Evolutionary conservation across 2,888 invertebrate genomes (phyloP), one percentile per base, ranked within the genome.

Genomic region (Epistrophe grossulariae): DNA sequence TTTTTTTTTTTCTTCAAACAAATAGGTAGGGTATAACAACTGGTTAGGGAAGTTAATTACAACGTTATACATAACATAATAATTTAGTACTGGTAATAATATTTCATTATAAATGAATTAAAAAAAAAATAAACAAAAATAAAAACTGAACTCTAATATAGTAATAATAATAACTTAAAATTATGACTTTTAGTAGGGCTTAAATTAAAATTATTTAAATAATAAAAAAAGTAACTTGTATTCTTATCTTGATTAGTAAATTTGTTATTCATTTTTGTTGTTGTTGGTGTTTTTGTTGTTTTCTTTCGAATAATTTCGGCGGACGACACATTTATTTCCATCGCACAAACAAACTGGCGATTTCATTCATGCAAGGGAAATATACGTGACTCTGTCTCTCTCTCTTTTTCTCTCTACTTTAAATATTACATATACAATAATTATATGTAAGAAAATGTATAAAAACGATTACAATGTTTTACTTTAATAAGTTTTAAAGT

Each of bases 21-120:
- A 83, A 85, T 73, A 60, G 35, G 62, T 74, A 71, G 48, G 73
- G 79, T 45, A 91, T 91, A 92, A 91, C 91, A 92, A 92, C 91
- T 92, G 90, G 91, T 92, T 92, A 92, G 91, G 91, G 91, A 90
- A 90, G 89, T 91, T 91, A 91, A 92, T 89, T 91, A 90, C 91
- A 90, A 89, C 88, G 84, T 88, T 89, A 89, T 82, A 89, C 89
- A 83, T 82, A 85, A 82, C 73, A 84, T 84, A 88, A 89, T 88
- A 88, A 88, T 89, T 89, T 82, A 89, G 81, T 88, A 89, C 88
- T 89, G 89, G 90, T 90, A 91, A 90, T 55, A 40, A 89, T 89
- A 91, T 90, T 83, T 79, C 35, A 83, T 79, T 70, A 82, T 71
- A 83, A 90, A 89, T 90, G 89, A 90, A 88, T 89, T 88, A 88